Percentiles rank a stretch among this genome's conserved stretches.
Evolutionary conservation across 2,113 vertebrate species (phyloP).

Genomic region (zebrafish (Danio rerio)): DNA sequence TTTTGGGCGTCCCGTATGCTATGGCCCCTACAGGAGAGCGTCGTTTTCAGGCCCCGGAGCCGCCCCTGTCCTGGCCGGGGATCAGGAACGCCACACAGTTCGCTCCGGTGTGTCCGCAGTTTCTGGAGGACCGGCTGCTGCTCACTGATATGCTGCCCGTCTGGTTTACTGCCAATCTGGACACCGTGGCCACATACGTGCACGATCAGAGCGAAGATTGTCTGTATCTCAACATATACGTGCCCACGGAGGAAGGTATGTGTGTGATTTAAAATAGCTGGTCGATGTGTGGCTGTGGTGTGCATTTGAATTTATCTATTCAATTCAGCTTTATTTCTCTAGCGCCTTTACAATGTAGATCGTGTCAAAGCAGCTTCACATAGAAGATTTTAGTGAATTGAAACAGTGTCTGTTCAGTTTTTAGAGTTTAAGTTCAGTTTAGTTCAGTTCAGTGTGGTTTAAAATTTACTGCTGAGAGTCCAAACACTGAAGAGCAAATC

Average conservation of each 20-base stretch:
- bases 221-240: slow-evolving; percentile 94
- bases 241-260: slow-evolving; percentile 93
- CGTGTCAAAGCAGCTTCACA: too few relatives aligned
- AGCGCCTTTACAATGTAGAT: too few relatives aligned
- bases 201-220: slow-evolving; percentile 96
- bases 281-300: too few relatives aligned
- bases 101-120: slow-evolving; percentile 90
- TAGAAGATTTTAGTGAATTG: too few relatives aligned
- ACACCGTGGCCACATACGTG: slow-evolving; percentile 90
- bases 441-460: too few relatives aligned
- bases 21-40: slow-evolving; percentile 89
- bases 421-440: too few relatives aligned
- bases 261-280: too few relatives aligned
- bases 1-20: slow-evolving; percentile 93
- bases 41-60: slow-evolving; percentile 91
- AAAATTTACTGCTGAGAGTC: too few relatives aligned
- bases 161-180: slow-evolving; percentile 95
- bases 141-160: slow-evolving; percentile 92
- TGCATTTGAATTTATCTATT: too few relatives aligned
- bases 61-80: slow-evolving; percentile 89
- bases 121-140: slow-evolving; percentile 88
- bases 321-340: too few relatives aligned
- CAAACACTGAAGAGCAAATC: too few relatives aligned
- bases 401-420: too few relatives aligned
- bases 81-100: slow-evolving; percentile 92